These are phyloP conservation scores for Drosophila meridionalis DNA, from an alignment of 2,888 invertebrate genomes.

Conservation along the genomic window DNA sequence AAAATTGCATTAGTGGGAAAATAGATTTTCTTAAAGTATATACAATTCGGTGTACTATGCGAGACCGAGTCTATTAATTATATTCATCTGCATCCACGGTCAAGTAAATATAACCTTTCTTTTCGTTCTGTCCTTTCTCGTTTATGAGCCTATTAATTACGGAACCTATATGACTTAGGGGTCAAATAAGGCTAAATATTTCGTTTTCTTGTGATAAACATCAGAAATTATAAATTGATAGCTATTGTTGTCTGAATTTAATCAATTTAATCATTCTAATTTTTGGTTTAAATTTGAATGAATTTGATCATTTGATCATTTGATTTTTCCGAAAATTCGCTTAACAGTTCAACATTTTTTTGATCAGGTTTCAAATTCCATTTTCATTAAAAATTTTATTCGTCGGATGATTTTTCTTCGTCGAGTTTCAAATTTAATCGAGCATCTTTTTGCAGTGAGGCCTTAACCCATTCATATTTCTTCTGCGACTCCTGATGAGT, in stretches of 20 bases:
- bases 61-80: too few species aligned
- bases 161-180: too few species aligned
- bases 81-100: background rate
- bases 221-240: too few species aligned
- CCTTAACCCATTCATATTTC: conserved; percentile 83
- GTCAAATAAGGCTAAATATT: background rate
- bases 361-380: background rate
- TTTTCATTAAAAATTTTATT: conserved; percentile 5
- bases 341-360: background rate
- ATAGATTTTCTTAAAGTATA: background rate
- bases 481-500: conserved; percentile 84
- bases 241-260: too few species aligned
- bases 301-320: background rate
- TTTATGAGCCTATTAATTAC: too few species aligned
- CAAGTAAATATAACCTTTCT: background rate
- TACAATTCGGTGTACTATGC: background rate
- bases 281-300: too few species aligned
- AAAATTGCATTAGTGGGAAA: background rate
- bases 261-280: too few species aligned
- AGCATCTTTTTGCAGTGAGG: conserved; percentile 75
- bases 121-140: background rate
- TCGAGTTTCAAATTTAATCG: conserved; percentile 75
- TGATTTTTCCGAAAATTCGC: background rate
- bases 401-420: conserved; percentile 36
- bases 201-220: background rate